These are phyloP conservation scores for Sternotherus odoratus DNA, from an alignment of 2,797 vertebrate genomes.

Conservation along the genomic window DNA sequence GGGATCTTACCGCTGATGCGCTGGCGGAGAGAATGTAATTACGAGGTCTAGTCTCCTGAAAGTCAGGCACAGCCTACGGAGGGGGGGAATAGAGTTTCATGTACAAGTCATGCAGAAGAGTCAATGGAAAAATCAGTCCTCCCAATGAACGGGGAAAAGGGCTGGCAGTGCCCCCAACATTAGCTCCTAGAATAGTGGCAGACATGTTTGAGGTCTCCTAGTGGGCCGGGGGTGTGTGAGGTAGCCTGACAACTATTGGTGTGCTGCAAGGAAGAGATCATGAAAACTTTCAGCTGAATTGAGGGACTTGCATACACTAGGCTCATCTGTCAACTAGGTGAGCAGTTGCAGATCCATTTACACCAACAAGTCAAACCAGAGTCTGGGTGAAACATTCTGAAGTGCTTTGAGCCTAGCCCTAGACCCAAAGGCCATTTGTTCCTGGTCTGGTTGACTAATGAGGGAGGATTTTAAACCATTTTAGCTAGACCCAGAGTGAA, in stretches of 20 bases:
- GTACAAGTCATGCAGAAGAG: constrained; percentile 68
- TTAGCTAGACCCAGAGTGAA: neutral
- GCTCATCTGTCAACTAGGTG: neutral
- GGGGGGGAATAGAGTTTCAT: constrained; percentile 75
- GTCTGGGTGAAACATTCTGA: neutral
- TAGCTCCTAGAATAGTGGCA: neutral
- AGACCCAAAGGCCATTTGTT: neutral
- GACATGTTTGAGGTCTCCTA: neutral
- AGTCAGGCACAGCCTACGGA: constrained; percentile 92
- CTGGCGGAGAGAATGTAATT: constrained; percentile 98
- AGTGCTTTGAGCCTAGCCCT: neutral
- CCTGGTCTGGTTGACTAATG: neutral
- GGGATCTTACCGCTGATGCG: constrained; percentile 93
- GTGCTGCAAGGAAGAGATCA: neutral
- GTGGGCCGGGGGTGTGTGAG: neutral
- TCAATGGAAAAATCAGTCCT: neutral
- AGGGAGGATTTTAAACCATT: neutral
- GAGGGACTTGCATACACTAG: neutral
- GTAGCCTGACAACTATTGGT: neutral
- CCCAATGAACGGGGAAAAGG: neutral
- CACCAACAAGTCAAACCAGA: neutral
- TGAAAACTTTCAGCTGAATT: neutral
- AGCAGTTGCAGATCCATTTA: neutral
- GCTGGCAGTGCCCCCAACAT: neutral
- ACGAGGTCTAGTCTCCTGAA: constrained; percentile 97